Conservation (phyloP, 2,888 invertebrate species). For the Trissolcus brochymenae region DNA sequence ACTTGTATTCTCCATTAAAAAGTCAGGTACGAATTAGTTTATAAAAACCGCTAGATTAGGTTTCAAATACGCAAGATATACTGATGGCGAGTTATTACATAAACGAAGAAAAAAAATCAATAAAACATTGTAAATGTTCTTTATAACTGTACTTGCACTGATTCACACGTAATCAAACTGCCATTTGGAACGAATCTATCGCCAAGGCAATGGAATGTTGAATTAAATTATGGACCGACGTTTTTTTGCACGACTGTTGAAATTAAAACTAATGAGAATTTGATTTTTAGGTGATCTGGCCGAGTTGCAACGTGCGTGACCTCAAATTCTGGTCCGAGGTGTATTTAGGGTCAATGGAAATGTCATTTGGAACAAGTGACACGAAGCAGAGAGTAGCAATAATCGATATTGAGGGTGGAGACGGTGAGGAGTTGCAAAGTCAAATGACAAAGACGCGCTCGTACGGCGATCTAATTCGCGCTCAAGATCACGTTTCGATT, state of each 20-base stretch:
- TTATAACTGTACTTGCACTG: constrained; percentile 16
- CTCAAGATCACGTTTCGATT: constrained; percentile 79
- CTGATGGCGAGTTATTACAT: neutral
- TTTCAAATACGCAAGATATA: too few relatives aligned
- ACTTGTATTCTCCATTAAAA: constrained; percentile 83
- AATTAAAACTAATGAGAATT: neutral
- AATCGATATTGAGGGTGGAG: constrained; percentile 72
- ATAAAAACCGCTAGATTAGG: too few relatives aligned
- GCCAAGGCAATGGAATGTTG: neutral
- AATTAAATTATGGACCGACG: neutral
- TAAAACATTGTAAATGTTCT: constrained; percentile 33
- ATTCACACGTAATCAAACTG: constrained; percentile 2
- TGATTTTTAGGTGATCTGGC: constrained; percentile 86
- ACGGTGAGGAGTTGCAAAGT: constrained; percentile 75
- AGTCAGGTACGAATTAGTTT: constrained; percentile 74
- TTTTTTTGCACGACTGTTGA: too few relatives aligned
- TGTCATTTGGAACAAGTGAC: constrained; percentile 73
- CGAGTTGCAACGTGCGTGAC: constrained; percentile 89
- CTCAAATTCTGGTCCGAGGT: constrained; percentile 90
- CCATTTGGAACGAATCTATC: neutral
- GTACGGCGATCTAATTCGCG: constrained; percentile 87
- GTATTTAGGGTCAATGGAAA: constrained; percentile 82
- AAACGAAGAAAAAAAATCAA: constrained; percentile 16
- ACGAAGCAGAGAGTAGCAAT: constrained; percentile 72
- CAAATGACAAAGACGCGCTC: constrained; percentile 90